phyloP scores from a whole-genome alignment of 1,140 invertebrate species.

The Alviniconcha marisindica region DNA sequence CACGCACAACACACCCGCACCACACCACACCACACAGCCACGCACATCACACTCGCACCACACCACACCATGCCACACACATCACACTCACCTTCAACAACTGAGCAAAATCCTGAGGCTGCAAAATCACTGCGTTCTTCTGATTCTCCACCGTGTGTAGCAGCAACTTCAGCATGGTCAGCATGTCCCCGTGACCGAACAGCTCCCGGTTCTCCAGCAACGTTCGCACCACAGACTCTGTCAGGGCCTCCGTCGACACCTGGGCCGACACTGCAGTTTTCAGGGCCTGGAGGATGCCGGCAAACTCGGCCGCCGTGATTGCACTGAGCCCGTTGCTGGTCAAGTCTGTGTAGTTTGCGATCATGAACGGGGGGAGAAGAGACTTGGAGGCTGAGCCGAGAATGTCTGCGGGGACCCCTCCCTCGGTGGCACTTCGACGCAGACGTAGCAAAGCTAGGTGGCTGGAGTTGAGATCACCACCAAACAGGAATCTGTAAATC shows the following conservation, averaged over 20 bases:
- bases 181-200: constrained; percentile 25
- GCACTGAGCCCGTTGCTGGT: constrained; percentile 30
- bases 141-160: constrained; percentile 32
- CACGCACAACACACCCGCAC: background rate
- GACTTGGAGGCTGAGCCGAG: background rate
- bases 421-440: constrained; percentile 28
- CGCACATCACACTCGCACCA: background rate
- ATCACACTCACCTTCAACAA: constrained; percentile 42
- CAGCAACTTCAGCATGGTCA: constrained; percentile 34
- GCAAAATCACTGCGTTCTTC: constrained; percentile 23
- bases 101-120: constrained; percentile 40
- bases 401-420: background rate
- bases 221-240: constrained; percentile 17
- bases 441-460: constrained; percentile 22
- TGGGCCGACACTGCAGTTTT: background rate
- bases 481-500: constrained; percentile 61
- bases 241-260: background rate
- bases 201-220: constrained; percentile 26
- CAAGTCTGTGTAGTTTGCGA: constrained; percentile 15
- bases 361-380: background rate
- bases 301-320: constrained; percentile 44
- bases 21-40: background rate
- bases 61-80: background rate
- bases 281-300: constrained; percentile 52
- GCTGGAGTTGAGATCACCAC: constrained; percentile 37